Base-by-base conservation (phyloP, 2,888 invertebrate species). In the Megamerina dolium region DNA sequence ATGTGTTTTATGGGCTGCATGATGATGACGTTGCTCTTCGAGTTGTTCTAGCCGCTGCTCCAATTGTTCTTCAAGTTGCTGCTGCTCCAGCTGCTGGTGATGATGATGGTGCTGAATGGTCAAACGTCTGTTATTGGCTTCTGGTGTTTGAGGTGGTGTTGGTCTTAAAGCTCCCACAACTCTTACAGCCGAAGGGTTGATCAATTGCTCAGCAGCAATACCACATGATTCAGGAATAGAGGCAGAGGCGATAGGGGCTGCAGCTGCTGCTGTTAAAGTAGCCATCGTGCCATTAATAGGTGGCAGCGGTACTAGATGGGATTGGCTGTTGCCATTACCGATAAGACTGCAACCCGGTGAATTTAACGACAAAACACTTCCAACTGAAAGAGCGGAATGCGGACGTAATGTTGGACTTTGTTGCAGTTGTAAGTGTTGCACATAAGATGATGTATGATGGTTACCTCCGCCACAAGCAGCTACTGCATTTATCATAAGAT, bases 331-430 rank as follows among this genome's bases (percentile, higher is more conserved):
- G n/a, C n/a, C n/a, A n/a, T n/a, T n/a, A n/a, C n/a, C n/a, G n/a
- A n/a, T n/a, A n/a, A n/a, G 38, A 16, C 49, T 52, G 48, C 74
- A 75, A 12, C 52, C 57, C 1, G 85, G 80, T 13, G 80, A 80
- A 59, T 80, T 77, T 14, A 64, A 32, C 0, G 63, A 58, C 37
- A 59, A n/a, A n/a, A n/a, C n/a, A n/a, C n/a, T n/a, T n/a, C n/a
- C n/a, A n/a, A n/a, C n/a, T n/a, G n/a, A n/a, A n/a, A n/a, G n/a
- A n/a, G n/a, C n/a, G 29, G 80, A 79, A 30, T 80, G 78, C 14
- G 81, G 80, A 61, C 80, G 80, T n/a, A 81, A 64, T 40, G 77
- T 82, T 3, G 85, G 84, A 56, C 85, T 81, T 57, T 75, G 75
- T 56, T 75, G 76, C 26, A 72, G 60, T 42, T 75, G 73, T 23